These are phyloP conservation scores for Semicossyphus pulcher DNA, from an alignment of 2,113 vertebrate species.

Conservation along the genomic window DNA sequence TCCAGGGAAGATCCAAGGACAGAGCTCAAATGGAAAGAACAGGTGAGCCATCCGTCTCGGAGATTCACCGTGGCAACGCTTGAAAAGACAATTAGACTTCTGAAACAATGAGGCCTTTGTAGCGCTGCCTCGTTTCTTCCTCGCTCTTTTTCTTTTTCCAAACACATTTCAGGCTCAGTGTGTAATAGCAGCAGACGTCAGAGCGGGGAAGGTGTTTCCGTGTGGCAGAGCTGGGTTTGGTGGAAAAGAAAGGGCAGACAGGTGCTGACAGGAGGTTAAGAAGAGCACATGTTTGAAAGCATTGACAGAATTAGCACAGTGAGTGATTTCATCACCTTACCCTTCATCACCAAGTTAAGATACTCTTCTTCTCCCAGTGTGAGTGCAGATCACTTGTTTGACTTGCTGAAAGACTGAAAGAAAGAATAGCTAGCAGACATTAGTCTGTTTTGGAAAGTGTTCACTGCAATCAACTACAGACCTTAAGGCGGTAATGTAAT, in stretches of 20 bases:
- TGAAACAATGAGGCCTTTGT: conserved; percentile 74
- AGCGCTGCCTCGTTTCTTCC: conserved; percentile 31
- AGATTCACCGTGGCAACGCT: conserved; percentile 58
- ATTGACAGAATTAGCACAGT: conserved; percentile 4
- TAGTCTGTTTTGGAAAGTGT: conserved; percentile 40
- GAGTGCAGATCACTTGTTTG: neutral
- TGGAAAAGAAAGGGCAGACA: conserved; percentile 24
- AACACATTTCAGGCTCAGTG: conserved; percentile 35
- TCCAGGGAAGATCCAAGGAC: conserved; percentile 27
- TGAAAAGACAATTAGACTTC: conserved; percentile 68
- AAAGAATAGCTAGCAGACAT: conserved; percentile 33
- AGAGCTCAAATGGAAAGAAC: conserved; percentile 70
- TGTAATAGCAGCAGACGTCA: conserved; percentile 69
- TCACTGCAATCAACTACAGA: conserved; percentile 30
- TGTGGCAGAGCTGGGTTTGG: conserved; percentile 13
- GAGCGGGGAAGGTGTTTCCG: conserved; percentile 35
- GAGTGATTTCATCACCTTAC: neutral
- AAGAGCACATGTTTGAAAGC: conserved; percentile 28
- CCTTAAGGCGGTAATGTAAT: conserved; percentile 27
- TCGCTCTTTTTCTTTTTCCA: conserved; percentile 1
- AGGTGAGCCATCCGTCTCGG: conserved; percentile 64
- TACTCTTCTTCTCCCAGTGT: neutral
- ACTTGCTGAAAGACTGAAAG: too few relatives aligned
- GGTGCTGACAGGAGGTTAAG: conserved; percentile 41
- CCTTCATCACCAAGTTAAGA: neutral